Percentiles rank a stretch among this genome's conserved stretches.
phyloP scores from a whole-genome alignment of 2,113 vertebrate species.

The Cololabis saira region DNA sequence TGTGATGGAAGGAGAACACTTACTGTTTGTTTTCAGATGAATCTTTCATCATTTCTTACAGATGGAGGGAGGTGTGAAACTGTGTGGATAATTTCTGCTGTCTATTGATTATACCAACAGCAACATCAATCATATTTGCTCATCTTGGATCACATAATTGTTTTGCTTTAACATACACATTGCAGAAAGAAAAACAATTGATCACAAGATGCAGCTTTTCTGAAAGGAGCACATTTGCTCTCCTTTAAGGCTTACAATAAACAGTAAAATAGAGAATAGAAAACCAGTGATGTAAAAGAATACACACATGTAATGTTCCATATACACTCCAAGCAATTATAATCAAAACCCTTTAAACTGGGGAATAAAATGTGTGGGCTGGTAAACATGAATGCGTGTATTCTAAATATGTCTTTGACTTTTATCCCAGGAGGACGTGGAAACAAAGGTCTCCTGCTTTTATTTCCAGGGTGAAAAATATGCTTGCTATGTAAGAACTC shows the following conservation, averaged over 20 bases:
- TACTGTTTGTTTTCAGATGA: slow-evolving; percentile 58
- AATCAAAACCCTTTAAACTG: slow-evolving; percentile 18
- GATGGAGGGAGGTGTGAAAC: slow-evolving; percentile 53
- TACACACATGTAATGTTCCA: slow-evolving; percentile 29
- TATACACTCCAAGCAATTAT: slow-evolving; percentile 33
- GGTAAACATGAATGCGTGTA: slow-evolving; percentile 38
- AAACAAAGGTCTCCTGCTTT: slow-evolving; percentile 39
- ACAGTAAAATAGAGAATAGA: slow-evolving; percentile 1
- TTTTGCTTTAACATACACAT: slow-evolving; percentile 26
- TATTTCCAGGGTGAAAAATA: slow-evolving; percentile 54
- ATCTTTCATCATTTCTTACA: slow-evolving; percentile 67
- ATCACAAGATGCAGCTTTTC: slow-evolving; percentile 29
- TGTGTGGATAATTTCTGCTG: slow-evolving; percentile 59
- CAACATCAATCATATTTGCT: slow-evolving; percentile 60
- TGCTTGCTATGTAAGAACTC: slow-evolving; percentile 50
- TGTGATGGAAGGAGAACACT: slow-evolving; percentile 44
- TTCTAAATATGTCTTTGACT: slow-evolving; percentile 34
- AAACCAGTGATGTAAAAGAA: slow-evolving; percentile 16
- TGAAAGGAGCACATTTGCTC: slow-evolving; percentile 10
- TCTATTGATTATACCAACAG: slow-evolving; percentile 67
- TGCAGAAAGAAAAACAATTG: slow-evolving; percentile 8
- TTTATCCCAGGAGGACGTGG: slow-evolving; percentile 9
- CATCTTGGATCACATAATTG: slow-evolving; percentile 27
- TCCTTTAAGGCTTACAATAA: slow-evolving; percentile 12
- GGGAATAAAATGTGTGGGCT: slow-evolving; percentile 14